Conservation (phyloP, 2,113 vertebrate species). For the Pungitius pungitius region DNA sequence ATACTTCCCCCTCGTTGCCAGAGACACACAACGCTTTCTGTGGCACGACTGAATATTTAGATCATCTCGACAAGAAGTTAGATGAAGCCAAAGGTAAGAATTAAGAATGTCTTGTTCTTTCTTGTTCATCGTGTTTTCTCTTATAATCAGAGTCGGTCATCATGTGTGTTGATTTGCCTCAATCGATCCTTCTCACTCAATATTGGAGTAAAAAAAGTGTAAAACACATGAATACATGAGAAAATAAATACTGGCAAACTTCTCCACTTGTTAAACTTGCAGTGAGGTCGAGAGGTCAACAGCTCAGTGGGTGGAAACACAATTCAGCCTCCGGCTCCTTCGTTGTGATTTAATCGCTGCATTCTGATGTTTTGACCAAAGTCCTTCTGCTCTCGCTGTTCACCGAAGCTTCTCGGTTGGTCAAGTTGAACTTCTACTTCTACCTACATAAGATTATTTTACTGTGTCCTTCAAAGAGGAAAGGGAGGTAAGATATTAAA, state of each 20-base stretch:
- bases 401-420: neutral
- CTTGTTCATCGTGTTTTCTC: neutral
- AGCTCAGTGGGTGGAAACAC: constrained; percentile 45
- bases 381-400: constrained; percentile 13
- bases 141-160: neutral
- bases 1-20: no score
- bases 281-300: constrained; percentile 44
- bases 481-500: neutral
- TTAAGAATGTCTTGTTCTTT: neutral
- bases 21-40: no score
- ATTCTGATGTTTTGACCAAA: no score
- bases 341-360: no score
- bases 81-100: neutral
- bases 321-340: constrained; percentile 39
- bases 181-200: neutral
- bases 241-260: neutral
- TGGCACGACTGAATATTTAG: no score
- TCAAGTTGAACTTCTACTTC: neutral
- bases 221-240: neutral
- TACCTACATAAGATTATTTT: neutral
- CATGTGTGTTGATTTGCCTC: neutral
- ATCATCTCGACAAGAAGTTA: neutral
- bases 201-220: neutral
- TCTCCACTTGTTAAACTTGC: constrained; percentile 10
- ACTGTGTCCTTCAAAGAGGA: neutral